Conservation (phyloP, 2,888 invertebrate genomes). For the Lasioglossum leucozonium region DNA sequence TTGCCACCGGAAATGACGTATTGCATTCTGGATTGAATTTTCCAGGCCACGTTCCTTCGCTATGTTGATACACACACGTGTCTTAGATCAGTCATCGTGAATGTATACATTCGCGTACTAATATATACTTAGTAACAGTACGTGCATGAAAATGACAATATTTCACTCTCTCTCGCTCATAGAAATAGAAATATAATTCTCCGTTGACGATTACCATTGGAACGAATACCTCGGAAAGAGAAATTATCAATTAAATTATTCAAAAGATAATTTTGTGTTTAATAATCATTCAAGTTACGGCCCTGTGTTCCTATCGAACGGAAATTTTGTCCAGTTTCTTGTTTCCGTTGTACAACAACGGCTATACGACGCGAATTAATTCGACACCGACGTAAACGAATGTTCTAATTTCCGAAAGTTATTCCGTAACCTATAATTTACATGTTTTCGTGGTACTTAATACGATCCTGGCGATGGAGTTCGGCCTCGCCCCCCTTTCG, state of each 20-base stretch:
- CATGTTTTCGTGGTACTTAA: conserved; percentile 39
- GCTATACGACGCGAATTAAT: not conserved
- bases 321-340: not conserved
- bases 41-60: conserved; percentile 52
- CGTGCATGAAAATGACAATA: not conserved
- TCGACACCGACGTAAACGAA: not conserved
- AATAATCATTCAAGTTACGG: not conserved
- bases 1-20: conserved; percentile 71
- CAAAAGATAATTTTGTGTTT: not conserved
- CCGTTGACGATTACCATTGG: not conserved
- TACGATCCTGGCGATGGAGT: conserved; percentile 57
- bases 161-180: not conserved
- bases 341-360: not conserved
- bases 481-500: conserved; percentile 73
- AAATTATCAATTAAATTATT: not conserved
- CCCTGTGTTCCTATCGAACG: not conserved
- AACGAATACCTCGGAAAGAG: not conserved
- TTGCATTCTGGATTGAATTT: conserved; percentile 61
- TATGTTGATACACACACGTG: conserved; percentile 22
- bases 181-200: not conserved
- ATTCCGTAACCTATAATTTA: conserved; percentile 34
- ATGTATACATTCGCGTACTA: not conserved
- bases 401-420: not conserved
- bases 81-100: not conserved
- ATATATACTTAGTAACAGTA: not conserved